Evolutionary conservation across 2,113 vertebrate genomes (phyloP).

Genomic region (Peucedramus taeniatus): DNA sequence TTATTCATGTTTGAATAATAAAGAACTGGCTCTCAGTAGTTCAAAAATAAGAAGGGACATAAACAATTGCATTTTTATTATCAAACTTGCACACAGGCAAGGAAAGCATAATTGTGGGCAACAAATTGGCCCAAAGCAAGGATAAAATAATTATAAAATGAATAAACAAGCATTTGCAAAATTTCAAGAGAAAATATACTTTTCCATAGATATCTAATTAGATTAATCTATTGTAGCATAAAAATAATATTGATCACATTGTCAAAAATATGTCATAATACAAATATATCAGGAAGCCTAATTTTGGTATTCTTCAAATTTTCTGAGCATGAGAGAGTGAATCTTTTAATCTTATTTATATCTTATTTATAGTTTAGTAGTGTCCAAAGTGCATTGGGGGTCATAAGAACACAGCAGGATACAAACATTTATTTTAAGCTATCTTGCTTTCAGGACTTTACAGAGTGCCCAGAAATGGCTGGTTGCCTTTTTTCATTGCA

Average conservation of each 20-base stretch:
- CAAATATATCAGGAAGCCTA: background rate
- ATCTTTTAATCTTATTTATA: background rate
- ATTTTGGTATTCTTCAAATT: background rate
- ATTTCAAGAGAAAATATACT: background rate
- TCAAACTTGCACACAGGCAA: background rate
- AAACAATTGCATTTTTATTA: background rate
- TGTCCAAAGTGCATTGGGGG: background rate
- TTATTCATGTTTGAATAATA: background rate
- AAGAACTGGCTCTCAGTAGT: background rate
- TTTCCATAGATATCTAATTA: background rate
- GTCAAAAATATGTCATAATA: background rate
- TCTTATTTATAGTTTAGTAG: background rate
- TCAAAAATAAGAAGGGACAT: background rate
- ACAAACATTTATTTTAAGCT: conserved; percentile 3
- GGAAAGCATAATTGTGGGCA: background rate
- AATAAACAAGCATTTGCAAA: background rate
- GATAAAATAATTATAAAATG: background rate
- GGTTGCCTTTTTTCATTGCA: background rate
- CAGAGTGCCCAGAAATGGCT: background rate
- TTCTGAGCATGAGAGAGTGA: background rate
- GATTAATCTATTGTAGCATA: background rate
- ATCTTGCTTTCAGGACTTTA: background rate
- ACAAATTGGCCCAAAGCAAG: background rate
- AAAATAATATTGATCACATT: background rate
- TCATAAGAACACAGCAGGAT: background rate